A percentile compares a stretch with the other conserved stretches of the same genome.
phyloP scores from a whole-genome alignment of 2,888 invertebrate species.

The Lasioglossum oenotherae region DNA sequence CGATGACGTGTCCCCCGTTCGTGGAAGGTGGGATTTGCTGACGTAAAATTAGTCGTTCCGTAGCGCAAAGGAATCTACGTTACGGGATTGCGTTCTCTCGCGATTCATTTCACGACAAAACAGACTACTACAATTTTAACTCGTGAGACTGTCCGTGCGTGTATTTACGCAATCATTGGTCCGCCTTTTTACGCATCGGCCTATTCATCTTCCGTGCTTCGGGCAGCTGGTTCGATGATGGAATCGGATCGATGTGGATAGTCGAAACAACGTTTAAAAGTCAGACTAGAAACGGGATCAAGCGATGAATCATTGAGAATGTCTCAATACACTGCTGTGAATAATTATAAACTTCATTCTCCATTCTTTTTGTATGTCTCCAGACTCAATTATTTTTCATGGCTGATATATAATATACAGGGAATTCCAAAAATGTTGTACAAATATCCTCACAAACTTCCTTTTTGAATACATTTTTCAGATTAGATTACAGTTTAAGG shows the following conservation, averaged over 20 bases:
- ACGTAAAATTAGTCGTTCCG: slow-evolving; percentile 8
- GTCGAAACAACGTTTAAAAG: neutral
- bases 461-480: too few species aligned
- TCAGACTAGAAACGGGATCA: neutral
- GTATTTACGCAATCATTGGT: neutral
- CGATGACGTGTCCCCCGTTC: slow-evolving; percentile 15
- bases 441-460: too few species aligned
- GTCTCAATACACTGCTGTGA: neutral
- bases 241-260: slow-evolving; percentile 4
- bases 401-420: too few species aligned
- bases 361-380: neutral
- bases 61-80: slow-evolving; percentile 3
- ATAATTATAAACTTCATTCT: neutral
- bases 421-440: too few species aligned
- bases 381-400: too few species aligned
- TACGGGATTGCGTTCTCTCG: neutral
- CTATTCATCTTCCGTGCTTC: neutral
- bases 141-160: neutral
- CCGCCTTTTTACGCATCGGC: neutral
- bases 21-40: neutral
- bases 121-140: neutral
- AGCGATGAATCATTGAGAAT: neutral
- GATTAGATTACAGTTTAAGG: too few species aligned
- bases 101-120: neutral
- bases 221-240: neutral